Evolutionary conservation across 2,888 invertebrate species (phyloP).

Genomic region (Drosophila yooni): DNA sequence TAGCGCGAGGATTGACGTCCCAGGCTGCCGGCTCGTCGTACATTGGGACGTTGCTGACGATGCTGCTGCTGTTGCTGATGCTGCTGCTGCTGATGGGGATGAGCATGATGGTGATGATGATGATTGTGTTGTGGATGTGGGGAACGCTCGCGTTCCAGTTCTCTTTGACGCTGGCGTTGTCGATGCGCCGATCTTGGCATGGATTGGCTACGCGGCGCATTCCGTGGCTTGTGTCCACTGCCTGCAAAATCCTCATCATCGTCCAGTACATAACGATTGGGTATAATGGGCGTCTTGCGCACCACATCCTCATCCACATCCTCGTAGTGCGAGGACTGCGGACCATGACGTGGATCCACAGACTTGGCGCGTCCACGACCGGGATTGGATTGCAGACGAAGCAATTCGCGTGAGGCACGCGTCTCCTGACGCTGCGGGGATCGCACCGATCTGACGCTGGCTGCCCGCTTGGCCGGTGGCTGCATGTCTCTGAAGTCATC

Average conservation of each 20-base stretch:
- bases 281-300: slow-evolving; percentile 88
- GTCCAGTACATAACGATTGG: slow-evolving; percentile 90
- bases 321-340: slow-evolving; percentile 72
- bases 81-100: slow-evolving; percentile 20
- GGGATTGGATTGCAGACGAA: slow-evolving; percentile 72
- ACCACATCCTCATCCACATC: slow-evolving; percentile 82
- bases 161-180: slow-evolving; percentile 65
- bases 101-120: slow-evolving; percentile 12
- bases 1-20: slow-evolving; percentile 74
- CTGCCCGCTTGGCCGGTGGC: slow-evolving; percentile 76
- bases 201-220: slow-evolving; percentile 80
- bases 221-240: slow-evolving; percentile 40
- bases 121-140: slow-evolving; percentile 44
- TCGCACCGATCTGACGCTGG: slow-evolving; percentile 81
- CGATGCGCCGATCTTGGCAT: slow-evolving; percentile 82
- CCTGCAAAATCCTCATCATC: slow-evolving; percentile 63
- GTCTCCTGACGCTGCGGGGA: slow-evolving; percentile 71
- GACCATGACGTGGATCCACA: slow-evolving; percentile 80
- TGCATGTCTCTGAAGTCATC: slow-evolving; percentile 76
- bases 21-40: slow-evolving; percentile 65
- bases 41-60: slow-evolving; percentile 43
- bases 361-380: slow-evolving; percentile 82
- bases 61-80: slow-evolving; percentile 27
- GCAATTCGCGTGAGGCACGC: slow-evolving; percentile 72
- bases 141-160: slow-evolving; percentile 60